Evolutionary conservation across 2,888 invertebrate genomes (phyloP), one percentile per base, ranked within the genome.

Genomic region (Pseudeuparius sepicola): DNA sequence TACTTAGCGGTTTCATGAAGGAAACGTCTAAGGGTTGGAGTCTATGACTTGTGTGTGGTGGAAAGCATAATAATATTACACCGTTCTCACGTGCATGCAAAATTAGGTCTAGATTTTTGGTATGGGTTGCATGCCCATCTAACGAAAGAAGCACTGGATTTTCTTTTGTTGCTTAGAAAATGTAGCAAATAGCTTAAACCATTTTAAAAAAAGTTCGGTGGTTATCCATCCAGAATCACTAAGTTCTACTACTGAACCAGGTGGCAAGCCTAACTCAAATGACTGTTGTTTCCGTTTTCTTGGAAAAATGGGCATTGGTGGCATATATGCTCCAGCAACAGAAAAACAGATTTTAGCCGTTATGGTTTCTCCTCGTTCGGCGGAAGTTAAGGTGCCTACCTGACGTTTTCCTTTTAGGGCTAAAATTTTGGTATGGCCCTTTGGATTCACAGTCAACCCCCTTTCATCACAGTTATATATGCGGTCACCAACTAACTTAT

Each of bases 391-490:
- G 13, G 16, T 18, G 4, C 37, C 39, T n/a, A 41, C 35, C 37
- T 39, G 41, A 6, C 35, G 30, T 24, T 39, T 42, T 26, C 40
- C 44, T 28, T 34, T 42, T 11, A 13, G 4, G 3, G 41, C 17
- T 13, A 43, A 14, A 24, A 53, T 40, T 43, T 47, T 50, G 2
- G 46, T 40, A 14, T 31, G 34, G 14, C 25, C n/a, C 27, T 38
- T 52, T 52, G 49, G 47, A n/a, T 54, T 54, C 20, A 43, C 40
- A 1, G 52, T 46, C 14, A 57, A 37, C 1, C 54, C 54, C 4
- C 52, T 56, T 36, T 58, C 57, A 37, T 57, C 57, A 17, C 44
- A 32, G 30, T 53, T 53, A 12, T 37, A 53, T 14, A 29, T 30
- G 17, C 17, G 30, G 14, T 30, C 36, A 10, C 24, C 30, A 6